phyloP scores from a whole-genome alignment of 2,888 invertebrate genomes.

The Teinopalpus imperialis region DNA sequence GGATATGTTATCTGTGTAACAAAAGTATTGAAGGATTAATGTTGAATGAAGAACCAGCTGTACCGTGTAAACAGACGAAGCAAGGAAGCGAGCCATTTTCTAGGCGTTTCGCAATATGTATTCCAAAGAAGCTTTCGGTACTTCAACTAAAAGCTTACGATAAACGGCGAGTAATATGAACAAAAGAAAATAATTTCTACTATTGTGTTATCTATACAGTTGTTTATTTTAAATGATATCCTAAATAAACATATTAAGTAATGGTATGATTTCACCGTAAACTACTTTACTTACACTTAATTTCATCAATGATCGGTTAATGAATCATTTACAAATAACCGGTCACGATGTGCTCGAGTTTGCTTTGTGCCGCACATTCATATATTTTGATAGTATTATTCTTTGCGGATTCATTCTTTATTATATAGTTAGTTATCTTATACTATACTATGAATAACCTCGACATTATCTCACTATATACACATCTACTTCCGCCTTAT shows the following conservation, averaged over 20 bases:
- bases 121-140: slow-evolving; percentile 11
- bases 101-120: slow-evolving; percentile 11
- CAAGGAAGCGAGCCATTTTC: slow-evolving; percentile 18
- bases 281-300: slow-evolving; percentile 26
- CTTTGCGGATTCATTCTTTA: no score
- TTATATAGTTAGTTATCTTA: no score
- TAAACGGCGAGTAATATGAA: neutral
- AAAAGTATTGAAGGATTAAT: slow-evolving; percentile 25
- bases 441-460: no score
- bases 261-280: slow-evolving; percentile 33
- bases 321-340: slow-evolving; percentile 23
- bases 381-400: no score
- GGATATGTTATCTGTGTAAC: slow-evolving; percentile 24
- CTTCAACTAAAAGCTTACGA: slow-evolving; percentile 21
- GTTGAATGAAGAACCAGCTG: slow-evolving; percentile 16
- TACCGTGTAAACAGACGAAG: slow-evolving; percentile 18
- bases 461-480: no score
- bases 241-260: slow-evolving; percentile 25
- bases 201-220: no score
- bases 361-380: neutral
- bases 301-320: slow-evolving; percentile 28
- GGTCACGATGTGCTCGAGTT: neutral
- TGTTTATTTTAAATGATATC: no score
- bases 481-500: no score
- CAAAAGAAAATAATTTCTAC: no score